A percentile compares a stretch with the other conserved stretches of the same genome.
Evolutionary conservation across 2,113 vertebrate genomes (phyloP).

Genomic region (Neogobius melanostomus): DNA sequence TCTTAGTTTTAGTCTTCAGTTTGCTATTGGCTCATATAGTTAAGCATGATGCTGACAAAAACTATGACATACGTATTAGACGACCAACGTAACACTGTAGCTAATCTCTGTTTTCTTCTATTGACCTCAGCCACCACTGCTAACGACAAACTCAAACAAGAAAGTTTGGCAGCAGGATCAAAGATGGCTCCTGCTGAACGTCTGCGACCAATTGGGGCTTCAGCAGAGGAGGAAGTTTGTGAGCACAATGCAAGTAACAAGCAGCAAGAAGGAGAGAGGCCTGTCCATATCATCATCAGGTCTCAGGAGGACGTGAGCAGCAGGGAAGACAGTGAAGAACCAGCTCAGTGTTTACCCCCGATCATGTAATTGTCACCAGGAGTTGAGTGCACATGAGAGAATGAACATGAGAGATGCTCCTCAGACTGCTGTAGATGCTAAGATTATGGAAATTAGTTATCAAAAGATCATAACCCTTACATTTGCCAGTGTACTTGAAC

Average conservation of each 20-base stretch:
- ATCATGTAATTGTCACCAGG: constrained; percentile 43
- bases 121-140: constrained; percentile 37
- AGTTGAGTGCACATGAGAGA: constrained; percentile 7
- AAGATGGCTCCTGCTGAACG: constrained; percentile 60
- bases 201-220: constrained; percentile 74
- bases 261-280: constrained; percentile 55
- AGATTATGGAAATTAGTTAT: background rate
- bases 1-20: too few species aligned
- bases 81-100: background rate
- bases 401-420: constrained; percentile 8
- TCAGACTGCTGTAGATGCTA: background rate
- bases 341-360: constrained; percentile 53
- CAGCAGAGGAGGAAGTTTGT: constrained; percentile 66
- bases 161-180: constrained; percentile 48
- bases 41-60: too few species aligned
- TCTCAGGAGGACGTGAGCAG: constrained; percentile 56
- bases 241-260: constrained; percentile 54
- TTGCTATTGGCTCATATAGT: too few species aligned
- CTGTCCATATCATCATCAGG: constrained; percentile 76
- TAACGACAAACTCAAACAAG: constrained; percentile 57
- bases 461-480: background rate
- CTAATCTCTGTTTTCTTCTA: constrained; percentile 21
- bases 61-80: too few species aligned
- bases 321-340: constrained; percentile 51
- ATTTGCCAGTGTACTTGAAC: constrained; percentile 1